Percentiles rank a stretch among this genome's conserved stretches.
phyloP scores from a whole-genome alignment of 2,113 vertebrate species.

The Gobius niger region DNA sequence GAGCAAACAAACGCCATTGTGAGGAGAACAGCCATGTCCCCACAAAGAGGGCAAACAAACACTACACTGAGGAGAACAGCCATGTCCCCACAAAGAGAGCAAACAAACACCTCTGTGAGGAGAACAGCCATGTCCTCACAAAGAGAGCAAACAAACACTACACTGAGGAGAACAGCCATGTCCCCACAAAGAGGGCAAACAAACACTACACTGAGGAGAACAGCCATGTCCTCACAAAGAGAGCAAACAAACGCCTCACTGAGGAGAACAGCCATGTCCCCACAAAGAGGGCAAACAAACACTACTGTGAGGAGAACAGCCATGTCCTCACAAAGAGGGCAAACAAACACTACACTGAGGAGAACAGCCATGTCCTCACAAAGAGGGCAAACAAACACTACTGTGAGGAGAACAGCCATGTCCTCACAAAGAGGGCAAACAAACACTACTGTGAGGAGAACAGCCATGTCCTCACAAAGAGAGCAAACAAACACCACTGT shows the following conservation, averaged over 20 bases:
- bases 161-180: conserved; percentile 16
- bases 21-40: conserved; percentile 6
- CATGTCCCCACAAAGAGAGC: neutral
- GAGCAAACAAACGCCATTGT: neutral
- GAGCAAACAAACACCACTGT: conserved; percentile 43
- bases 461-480: neutral
- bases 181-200: neutral
- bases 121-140: neutral
- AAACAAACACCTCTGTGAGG: conserved; percentile 9
- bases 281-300: neutral
- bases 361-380: neutral
- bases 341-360: conserved; percentile 17
- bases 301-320: conserved; percentile 11
- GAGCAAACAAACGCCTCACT: conserved; percentile 6
- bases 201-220: conserved; percentile 18
- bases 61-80: conserved; percentile 18
- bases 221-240: neutral
- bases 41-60: neutral
- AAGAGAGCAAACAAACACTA: neutral
- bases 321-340: neutral
- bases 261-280: conserved; percentile 6
- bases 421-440: neutral
- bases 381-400: neutral
- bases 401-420: conserved; percentile 9
- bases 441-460: conserved; percentile 11